Base-by-base conservation (phyloP, 1,140 invertebrate species). In the Anagrus nilaparvatae region DNA sequence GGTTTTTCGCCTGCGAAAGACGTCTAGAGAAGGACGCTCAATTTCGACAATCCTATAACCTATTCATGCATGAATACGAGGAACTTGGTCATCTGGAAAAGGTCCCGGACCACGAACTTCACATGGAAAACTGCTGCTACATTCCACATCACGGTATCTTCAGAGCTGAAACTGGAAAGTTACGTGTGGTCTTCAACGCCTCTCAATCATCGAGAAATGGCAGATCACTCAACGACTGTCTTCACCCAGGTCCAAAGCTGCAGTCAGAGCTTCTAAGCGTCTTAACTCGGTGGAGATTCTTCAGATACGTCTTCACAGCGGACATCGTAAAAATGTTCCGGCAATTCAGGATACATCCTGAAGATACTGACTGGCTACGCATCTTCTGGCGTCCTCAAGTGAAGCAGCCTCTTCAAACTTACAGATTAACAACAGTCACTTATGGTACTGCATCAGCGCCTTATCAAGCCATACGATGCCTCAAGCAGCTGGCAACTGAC, bases 321-420 rank as follows among this genome's bases (percentile, higher is more conserved):
- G 47, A 49, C 33, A 54, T 59, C 28, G 29, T 24, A 2, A 54
- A 55, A 29, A 56, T 56, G 50, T 61, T 51, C 43, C 42, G 55
- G 4, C 54, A 57, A 24, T 48, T 59, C 9, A n/a, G 27, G n/a
- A 37, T 61, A 3, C 24, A 48, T 32, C 16, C 28, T n/a, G 28
- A 44, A 9, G 41, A 55, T 36, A 12, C 5, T 6, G 40, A 48
- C 14, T 48, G 46, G 28, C 55, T 56, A 31, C 35, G 52, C 18
- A 56, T 61, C 4, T 5, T 60, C 1, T 60, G 60, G 56, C 17
- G 47, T 12, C 1, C 23, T n/a, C 34, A 14, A 4, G 16, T 38
- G 1, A 14, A 10, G 8, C 2, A 30, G 8, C 17, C 20, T 1
- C 20, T 42, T 19, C 14, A 2, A 4, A 16, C 13, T 6, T 44